A percentile compares a stretch with the other conserved stretches of the same genome.
phyloP scores from a whole-genome alignment of 2,797 vertebrate genomes.

The Harpagifer antarcticus region DNA sequence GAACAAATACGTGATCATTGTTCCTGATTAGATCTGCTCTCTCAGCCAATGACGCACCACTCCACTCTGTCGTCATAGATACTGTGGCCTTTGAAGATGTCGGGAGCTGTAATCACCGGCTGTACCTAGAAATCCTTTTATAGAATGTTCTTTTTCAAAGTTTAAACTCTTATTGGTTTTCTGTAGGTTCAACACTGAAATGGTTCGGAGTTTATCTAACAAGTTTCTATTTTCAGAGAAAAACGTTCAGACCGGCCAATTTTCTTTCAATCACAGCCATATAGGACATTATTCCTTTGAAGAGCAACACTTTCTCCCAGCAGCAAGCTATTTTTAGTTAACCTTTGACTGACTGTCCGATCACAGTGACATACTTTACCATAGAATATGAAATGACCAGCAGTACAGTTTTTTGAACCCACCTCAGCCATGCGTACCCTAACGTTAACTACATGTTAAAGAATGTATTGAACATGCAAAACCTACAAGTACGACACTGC shows the following conservation, averaged over 20 bases:
- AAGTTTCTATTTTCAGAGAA: conserved; percentile 52
- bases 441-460: conserved; percentile 49
- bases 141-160: conserved; percentile 15
- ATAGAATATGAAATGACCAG: conserved; percentile 60
- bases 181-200: conserved; percentile 18
- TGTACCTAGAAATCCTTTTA: conserved; percentile 1
- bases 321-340: conserved; percentile 72
- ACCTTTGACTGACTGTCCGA: conserved; percentile 64
- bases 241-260: conserved; percentile 44
- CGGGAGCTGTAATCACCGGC: conserved; percentile 16
- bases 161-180: conserved; percentile 23
- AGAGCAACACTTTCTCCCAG: conserved; percentile 62
- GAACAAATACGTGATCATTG: conserved; percentile 39
- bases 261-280: conserved; percentile 56
- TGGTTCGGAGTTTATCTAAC: conserved; percentile 29
- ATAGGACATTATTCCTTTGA: conserved; percentile 76
- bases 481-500: conserved; percentile 39
- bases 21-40: conserved; percentile 52
- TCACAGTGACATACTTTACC: conserved; percentile 46
- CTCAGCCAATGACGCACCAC: conserved; percentile 19
- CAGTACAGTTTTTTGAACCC: conserved; percentile 51
- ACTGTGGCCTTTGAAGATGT: conserved; percentile 50
- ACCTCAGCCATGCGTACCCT: conserved; percentile 14
- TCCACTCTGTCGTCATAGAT: conserved; percentile 44
- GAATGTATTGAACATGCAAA: conserved; percentile 36